Conservation (phyloP, 2,113 vertebrate species). For the Lepisosteus oculatus region DNA sequence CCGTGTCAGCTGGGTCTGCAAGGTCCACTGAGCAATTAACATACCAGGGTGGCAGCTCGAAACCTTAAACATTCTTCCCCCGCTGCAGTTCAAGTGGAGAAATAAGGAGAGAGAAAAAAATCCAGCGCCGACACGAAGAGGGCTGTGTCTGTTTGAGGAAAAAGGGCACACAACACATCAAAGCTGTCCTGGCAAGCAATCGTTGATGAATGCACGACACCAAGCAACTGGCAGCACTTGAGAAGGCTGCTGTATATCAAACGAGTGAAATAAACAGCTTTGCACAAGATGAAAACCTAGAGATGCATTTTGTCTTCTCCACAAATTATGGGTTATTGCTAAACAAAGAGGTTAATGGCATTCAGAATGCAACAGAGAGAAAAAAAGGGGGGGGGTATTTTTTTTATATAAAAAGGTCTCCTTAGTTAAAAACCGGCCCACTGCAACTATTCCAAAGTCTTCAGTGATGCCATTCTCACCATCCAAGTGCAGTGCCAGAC, state of each 20-base stretch:
- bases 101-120: background rate
- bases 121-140: background rate
- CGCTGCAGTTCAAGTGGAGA: background rate
- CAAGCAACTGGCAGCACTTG: background rate
- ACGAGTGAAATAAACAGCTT: background rate
- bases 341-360: too few relatives aligned
- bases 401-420: too few relatives aligned
- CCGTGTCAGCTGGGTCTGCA: background rate
- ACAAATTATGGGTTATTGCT: too few relatives aligned
- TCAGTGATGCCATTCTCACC: background rate
- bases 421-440: too few relatives aligned
- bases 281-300: background rate
- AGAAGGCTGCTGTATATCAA: background rate
- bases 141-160: slow-evolving; percentile 45
- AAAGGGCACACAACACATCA: slow-evolving; percentile 47
- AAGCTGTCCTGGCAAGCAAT: background rate
- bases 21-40: background rate
- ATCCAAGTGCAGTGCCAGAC: background rate
- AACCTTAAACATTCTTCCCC: background rate
- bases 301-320: too few relatives aligned
- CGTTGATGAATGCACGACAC: background rate
- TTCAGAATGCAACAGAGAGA: too few relatives aligned
- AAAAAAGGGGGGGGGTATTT: too few relatives aligned
- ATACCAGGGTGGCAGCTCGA: background rate
- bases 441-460: background rate